Evolutionary conservation across 2,888 invertebrate genomes (phyloP).

Genomic region (Ectemnius cavifrons): DNA sequence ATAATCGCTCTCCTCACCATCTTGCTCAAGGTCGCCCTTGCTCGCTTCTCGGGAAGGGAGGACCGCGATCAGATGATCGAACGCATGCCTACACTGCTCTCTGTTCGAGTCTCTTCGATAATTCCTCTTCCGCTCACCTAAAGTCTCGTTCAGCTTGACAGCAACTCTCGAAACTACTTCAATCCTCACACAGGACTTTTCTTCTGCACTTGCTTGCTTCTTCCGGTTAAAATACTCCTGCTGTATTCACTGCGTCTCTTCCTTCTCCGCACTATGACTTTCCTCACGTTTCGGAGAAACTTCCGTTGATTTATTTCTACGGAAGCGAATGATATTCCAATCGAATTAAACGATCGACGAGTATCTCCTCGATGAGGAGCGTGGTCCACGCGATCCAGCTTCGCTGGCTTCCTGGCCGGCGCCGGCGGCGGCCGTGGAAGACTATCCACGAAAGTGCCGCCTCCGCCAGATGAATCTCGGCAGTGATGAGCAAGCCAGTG

Average conservation of each 20-base stretch:
- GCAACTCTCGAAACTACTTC: too few relatives aligned
- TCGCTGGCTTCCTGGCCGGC: constrained; percentile 31
- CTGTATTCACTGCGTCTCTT: not conserved
- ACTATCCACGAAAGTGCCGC: too few relatives aligned
- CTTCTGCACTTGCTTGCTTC: constrained; percentile 11
- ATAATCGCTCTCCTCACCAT: constrained; percentile 73
- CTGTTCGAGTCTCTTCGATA: constrained; percentile 13
- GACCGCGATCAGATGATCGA: constrained; percentile 52
- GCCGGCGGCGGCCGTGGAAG: not conserved
- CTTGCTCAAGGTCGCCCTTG: constrained; percentile 61
- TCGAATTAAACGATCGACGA: constrained; percentile 24
- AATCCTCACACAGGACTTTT: not conserved
- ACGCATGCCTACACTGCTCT: constrained; percentile 37
- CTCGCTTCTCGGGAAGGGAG: constrained; percentile 34
- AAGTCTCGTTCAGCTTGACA: too few relatives aligned
- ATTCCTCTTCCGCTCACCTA: constrained; percentile 17
- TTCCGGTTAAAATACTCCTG: too few relatives aligned
- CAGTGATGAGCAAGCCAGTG: too few relatives aligned
- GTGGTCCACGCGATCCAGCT: constrained; percentile 46
- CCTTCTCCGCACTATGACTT: constrained; percentile 20
- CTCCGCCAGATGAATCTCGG: too few relatives aligned
- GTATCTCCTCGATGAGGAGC: constrained; percentile 12
- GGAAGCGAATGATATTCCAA: constrained; percentile 29
- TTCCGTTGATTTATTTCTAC: constrained; percentile 14
- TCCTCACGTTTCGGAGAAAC: constrained; percentile 15